Base-by-base conservation (phyloP, 2,797 vertebrate species). In the Microchirus variegatus region DNA sequence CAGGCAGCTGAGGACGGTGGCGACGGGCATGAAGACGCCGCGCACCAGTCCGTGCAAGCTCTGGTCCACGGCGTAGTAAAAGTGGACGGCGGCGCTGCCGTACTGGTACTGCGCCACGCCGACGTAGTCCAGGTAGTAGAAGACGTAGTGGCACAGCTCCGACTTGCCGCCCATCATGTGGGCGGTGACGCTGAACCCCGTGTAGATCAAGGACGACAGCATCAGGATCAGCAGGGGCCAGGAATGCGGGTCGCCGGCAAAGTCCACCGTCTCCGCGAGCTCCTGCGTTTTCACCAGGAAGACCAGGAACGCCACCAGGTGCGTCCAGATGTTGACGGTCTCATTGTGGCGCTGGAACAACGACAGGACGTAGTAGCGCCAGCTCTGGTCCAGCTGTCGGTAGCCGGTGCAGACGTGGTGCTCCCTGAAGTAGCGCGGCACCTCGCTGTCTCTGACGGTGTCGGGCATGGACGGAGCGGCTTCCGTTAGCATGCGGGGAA, bases 21-120 rank as follows among this genome's bases (percentile, higher is more conserved):
- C 94, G 0, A 0, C 17, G 0, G 94, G 95, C 92, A 98, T 92
- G 87, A 95, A 98, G 42, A 95, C 42, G 0, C 86, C 77, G 0
- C 22, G 67, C 0, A 95, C 65, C 0, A 9, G 58, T 11, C 66
- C 10, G 0, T 96, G 89, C 90, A 95, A 90, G 62, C 80, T 46
- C 0, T 94, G 92, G 63, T 96, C 95, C 0, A 94, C 91, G 17
- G 93, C 81, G 0, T 96, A 97, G 86, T 97, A 96, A 67, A 94
- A 98, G 75, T 98, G 96, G 0, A 65, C 93, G 41, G 94, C 50
- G 0, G 95, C 96, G 0, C 96, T 97, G 82, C 95, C 93, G 0
- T 95, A 98, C 87, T 98, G 96, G 73, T 98, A 98, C 59, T 95
- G 73, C 0, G 96, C 95, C 0, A 98, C 96, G 0, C 96, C 96